phyloP scores from a whole-genome alignment of 2,888 invertebrate species.

The Thelaira solivaga region DNA sequence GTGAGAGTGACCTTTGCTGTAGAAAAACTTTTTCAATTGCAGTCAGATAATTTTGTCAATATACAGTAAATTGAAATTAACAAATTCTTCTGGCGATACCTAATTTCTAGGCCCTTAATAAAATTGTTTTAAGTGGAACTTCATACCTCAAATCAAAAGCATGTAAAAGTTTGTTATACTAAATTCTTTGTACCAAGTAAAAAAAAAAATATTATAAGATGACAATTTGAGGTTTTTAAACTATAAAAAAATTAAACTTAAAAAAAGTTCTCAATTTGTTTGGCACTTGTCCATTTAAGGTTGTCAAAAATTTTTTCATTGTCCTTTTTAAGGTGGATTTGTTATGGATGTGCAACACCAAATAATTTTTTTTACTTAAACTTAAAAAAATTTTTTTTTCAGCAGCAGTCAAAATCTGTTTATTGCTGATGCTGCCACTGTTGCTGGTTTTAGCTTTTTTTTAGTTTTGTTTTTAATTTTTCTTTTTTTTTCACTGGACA shows the following conservation, averaged over 20 bases:
- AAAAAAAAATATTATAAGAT: no score
- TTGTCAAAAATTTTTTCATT: slow-evolving; percentile 48
- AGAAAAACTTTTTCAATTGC: no score
- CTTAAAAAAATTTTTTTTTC: slow-evolving; percentile 28
- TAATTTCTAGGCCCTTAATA: no score
- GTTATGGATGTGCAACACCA: slow-evolving; percentile 20
- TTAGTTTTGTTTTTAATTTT: slow-evolving; percentile 27
- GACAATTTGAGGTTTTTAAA: background rate
- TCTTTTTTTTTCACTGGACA: slow-evolving; percentile 52
- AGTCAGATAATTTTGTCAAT: no score
- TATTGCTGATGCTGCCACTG: slow-evolving; percentile 40
- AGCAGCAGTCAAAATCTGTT: slow-evolving; percentile 57
- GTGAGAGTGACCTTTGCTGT: no score
- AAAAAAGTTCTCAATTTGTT: slow-evolving; percentile 52
- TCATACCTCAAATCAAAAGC: no score
- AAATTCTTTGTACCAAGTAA: no score
- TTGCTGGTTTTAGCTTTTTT: slow-evolving; percentile 28
- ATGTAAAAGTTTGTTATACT: no score
- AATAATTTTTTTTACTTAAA: background rate
- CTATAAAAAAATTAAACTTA: slow-evolving; percentile 29
- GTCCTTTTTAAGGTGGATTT: slow-evolving; percentile 10
- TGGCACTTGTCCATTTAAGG: slow-evolving; percentile 56
- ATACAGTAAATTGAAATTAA: no score
- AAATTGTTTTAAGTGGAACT: no score
- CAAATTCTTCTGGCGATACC: no score